phyloP scores from a whole-genome alignment of 1,140 invertebrate genomes.

The Lepidurus apus region DNA sequence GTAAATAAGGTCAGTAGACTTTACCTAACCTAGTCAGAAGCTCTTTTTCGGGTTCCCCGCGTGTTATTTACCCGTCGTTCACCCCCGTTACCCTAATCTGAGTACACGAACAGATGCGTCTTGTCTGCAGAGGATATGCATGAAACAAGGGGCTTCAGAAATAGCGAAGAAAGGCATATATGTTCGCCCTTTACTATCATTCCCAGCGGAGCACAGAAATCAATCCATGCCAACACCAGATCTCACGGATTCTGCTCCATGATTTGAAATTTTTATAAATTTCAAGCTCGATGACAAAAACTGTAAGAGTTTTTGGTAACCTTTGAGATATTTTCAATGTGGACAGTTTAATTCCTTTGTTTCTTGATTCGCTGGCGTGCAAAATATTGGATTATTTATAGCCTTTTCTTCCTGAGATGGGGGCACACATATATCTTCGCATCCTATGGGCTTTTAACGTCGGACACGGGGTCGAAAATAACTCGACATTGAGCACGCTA shows the following conservation, averaged over 20 bases:
- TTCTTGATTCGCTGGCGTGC: background rate
- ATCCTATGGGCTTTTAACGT: background rate
- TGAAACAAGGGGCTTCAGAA: slow-evolving; percentile 9
- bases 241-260: background rate
- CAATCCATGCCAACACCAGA: background rate
- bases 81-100: slow-evolving; percentile 4
- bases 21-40: background rate
- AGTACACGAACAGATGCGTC: background rate
- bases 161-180: background rate
- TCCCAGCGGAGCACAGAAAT: background rate
- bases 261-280: background rate
- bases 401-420: slow-evolving; percentile 4
- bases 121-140: background rate
- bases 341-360: background rate
- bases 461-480: background rate
- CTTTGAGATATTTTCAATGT: background rate
- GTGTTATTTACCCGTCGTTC: slow-evolving; percentile 18
- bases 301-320: background rate
- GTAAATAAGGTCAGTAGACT: slow-evolving; percentile 19
- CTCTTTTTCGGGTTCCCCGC: background rate
- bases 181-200: background rate
- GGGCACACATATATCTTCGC: background rate
- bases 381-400: slow-evolving; percentile 20
- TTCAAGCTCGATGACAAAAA: background rate
- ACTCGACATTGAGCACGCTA: background rate